Base-by-base conservation (phyloP, 1,140 invertebrate genomes). In the Drosophila paulistorum region DNA sequence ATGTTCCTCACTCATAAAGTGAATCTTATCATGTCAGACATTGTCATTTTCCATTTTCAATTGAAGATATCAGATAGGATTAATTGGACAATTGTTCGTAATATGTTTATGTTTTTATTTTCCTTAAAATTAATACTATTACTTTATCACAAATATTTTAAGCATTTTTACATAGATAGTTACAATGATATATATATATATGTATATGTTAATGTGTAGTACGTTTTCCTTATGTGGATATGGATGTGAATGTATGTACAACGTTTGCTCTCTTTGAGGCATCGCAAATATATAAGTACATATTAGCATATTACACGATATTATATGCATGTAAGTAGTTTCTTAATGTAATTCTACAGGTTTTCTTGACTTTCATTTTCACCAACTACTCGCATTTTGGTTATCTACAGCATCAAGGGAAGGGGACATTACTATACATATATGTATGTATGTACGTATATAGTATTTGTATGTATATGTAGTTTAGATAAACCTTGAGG, bases 131-230 rank as follows among this genome's bases (percentile, higher is more conserved):
- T 87, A 89, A 87, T 80, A 89, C 78, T 87, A 89, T 89, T 87
- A 89, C 84, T 89, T 89, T 89, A 89, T 89, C 84, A 89, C 84
- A 89, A 89, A 89, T 89, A 89, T 89, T 89, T 89, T 89, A 89
- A 89, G 84, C 84, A 89, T 89, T 89, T 89, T 89, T 89, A 89
- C 84, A 89, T 89, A 89, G 80, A 89, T 83, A 89, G 77, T 84
- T 89, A 89, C 84, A 89, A 89, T 89, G 76, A 75, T 83, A 80
- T 89, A 76, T 30, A 30, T 30, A 30, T 30, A 7, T 30, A 30
- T 30, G 6, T 30, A 30, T 81, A 74, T 86, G 72, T 70, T 33
- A 75, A 59, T 65, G 61, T 74, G 45, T 76, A 60, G 23, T 45
- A 54, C 51, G 41, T 1, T 71, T 70, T 26, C 23, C 41, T 26